phyloP scores from a whole-genome alignment of 2,797 vertebrate species.

The Natrix natrix region DNA sequence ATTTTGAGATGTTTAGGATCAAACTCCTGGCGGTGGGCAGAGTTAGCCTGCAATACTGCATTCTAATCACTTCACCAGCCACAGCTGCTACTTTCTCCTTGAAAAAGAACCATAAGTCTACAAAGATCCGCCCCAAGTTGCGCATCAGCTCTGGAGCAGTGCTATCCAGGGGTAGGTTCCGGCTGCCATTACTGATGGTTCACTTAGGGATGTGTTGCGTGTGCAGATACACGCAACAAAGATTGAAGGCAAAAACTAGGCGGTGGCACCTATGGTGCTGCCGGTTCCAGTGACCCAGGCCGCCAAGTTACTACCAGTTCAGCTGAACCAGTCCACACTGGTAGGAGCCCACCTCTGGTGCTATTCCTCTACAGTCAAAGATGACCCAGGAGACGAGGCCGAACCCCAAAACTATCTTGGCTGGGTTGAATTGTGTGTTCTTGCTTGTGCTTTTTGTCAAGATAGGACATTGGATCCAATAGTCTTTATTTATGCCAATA shows the following conservation, averaged over 20 bases:
- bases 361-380: background rate
- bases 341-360: background rate
- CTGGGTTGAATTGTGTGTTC: background rate
- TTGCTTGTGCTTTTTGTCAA: background rate
- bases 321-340: too few species aligned
- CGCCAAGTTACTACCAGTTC: too few species aligned
- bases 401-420: background rate
- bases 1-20: background rate
- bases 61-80: background rate
- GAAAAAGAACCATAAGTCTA: background rate
- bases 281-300: too few species aligned
- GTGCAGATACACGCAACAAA: too few species aligned
- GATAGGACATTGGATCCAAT: background rate
- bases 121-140: background rate
- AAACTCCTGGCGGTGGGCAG: background rate
- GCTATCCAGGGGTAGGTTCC: background rate
- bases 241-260: too few species aligned
- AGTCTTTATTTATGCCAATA: background rate
- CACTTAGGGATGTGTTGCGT: too few species aligned
- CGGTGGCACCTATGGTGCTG: too few species aligned
- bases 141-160: background rate
- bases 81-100: background rate
- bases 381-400: background rate
- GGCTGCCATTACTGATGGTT: too few species aligned
- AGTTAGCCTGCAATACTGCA: background rate